Evolutionary conservation across 2,888 invertebrate genomes (phyloP).

Genomic region (Nomada fabriciana): DNA sequence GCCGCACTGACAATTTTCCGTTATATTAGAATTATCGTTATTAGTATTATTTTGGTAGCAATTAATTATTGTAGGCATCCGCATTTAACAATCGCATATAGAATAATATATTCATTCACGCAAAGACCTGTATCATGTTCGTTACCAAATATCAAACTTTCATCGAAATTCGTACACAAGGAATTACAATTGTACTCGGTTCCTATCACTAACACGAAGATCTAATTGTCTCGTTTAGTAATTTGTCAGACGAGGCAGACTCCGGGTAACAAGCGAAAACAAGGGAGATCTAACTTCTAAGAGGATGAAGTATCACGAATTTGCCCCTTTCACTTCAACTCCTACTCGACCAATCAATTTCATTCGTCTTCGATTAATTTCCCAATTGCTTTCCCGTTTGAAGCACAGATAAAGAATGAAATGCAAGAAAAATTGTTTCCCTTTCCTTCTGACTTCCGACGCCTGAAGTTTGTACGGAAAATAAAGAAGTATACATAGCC

Average conservation of each 20-base stretch:
- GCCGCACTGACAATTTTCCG: too few relatives aligned
- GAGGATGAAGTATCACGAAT: constrained; percentile 33
- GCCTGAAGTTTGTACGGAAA: too few relatives aligned
- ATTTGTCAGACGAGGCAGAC: constrained; percentile 26
- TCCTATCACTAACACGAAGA: background rate
- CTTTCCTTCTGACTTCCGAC: too few relatives aligned
- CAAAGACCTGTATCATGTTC: background rate
- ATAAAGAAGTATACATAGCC: too few relatives aligned
- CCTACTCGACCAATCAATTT: constrained; percentile 4
- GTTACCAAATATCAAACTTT: background rate
- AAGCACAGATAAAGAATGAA: background rate
- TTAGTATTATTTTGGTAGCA: too few relatives aligned
- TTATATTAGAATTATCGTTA: too few relatives aligned
- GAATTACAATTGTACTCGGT: background rate
- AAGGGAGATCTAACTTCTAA: constrained; percentile 21
- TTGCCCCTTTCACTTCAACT: background rate
- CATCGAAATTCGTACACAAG: background rate
- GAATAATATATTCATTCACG: background rate
- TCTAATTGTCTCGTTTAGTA: constrained; percentile 35
- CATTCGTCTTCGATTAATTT: constrained; percentile 14
- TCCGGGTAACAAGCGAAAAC: constrained; percentile 26
- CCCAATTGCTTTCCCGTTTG: background rate
- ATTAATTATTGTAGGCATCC: background rate
- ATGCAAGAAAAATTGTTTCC: too few relatives aligned
- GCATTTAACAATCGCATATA: background rate